These are phyloP conservation scores for Bibio marci DNA, from an alignment of 2,888 invertebrate species.

Conservation along the genomic window DNA sequence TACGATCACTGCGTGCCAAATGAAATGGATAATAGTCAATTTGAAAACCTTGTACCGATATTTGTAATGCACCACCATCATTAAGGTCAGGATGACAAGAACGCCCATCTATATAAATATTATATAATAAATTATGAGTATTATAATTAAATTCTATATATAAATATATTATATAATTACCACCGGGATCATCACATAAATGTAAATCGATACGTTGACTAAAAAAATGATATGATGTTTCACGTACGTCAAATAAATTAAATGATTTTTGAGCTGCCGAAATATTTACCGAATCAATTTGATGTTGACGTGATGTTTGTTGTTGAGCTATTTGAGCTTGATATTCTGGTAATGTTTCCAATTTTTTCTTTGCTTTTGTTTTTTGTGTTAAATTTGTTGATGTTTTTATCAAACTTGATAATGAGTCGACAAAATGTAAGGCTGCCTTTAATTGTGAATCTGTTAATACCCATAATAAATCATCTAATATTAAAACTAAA, in stretches of 20 bases:
- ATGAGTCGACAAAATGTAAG: conserved; percentile 70
- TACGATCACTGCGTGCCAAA: conserved; percentile 69
- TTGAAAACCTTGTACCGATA: conserved; percentile 72
- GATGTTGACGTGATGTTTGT: conserved; percentile 20
- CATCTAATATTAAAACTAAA: conserved; percentile 82
- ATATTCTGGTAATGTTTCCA: conserved; percentile 52
- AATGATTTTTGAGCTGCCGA: conserved; percentile 45
- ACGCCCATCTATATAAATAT: conserved; percentile 45
- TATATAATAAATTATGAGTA: conserved; percentile 4
- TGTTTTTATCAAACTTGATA: conserved; percentile 67
- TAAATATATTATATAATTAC: conserved; percentile 31
- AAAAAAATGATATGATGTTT: conserved; percentile 93
- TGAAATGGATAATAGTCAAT: conserved; percentile 96
- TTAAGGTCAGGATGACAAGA: conserved; percentile 69
- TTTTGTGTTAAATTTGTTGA: conserved; percentile 59
- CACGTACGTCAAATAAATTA: conserved; percentile 78
- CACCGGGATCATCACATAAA: conserved; percentile 86
- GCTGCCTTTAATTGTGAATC: conserved; percentile 92
- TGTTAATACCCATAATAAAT: conserved; percentile 91
- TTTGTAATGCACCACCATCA: conserved; percentile 85
- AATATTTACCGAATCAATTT: conserved; percentile 24
- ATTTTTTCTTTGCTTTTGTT: conserved; percentile 69
- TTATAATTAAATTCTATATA: neutral
- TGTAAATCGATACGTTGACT: conserved; percentile 89
- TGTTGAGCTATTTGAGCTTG: conserved; percentile 54